Percentiles rank a stretch among this genome's conserved stretches.
Evolutionary conservation across 2,888 invertebrate species (phyloP).

Genomic region (Dicyrtoma fusca): DNA sequence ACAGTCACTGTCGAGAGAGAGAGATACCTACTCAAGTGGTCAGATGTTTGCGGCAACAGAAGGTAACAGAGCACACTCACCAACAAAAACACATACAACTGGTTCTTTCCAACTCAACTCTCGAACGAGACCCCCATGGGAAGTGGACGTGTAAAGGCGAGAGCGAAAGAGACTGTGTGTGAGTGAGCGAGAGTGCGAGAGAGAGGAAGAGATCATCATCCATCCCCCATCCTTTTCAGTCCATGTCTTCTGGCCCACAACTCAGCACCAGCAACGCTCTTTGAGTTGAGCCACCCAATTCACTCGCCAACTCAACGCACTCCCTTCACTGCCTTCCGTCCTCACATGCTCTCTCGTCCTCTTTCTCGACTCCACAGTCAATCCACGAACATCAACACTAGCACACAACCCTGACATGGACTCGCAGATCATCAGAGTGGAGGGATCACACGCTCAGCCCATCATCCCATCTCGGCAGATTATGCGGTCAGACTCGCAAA

Average conservation of each 20-base stretch:
- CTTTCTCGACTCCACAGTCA: not conserved
- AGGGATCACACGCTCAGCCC: not conserved
- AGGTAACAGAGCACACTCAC: slow-evolving; percentile 26
- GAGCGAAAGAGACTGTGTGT: not conserved
- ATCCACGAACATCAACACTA: not conserved
- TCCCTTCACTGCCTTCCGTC: not conserved
- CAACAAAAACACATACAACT: not conserved
- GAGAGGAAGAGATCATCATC: not conserved
- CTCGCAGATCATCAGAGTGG: not conserved
- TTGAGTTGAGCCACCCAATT: slow-evolving; percentile 19
- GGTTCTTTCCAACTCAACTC: not conserved
- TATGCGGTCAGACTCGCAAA: not conserved
- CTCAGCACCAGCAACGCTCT: not conserved
- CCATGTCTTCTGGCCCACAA: not conserved
- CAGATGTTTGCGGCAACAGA: slow-evolving; percentile 11
- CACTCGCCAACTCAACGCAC: too few species aligned
- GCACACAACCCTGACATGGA: not conserved
- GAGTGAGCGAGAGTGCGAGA: not conserved
- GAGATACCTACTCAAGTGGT: slow-evolving; percentile 10
- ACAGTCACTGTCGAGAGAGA: not conserved
- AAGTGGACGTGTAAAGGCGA: not conserved
- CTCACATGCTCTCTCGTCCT: not conserved
- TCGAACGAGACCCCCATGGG: slow-evolving; percentile 19
- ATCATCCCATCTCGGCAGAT: not conserved
- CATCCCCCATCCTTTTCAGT: slow-evolving; percentile 6